Percentiles rank a stretch among this genome's conserved stretches.
phyloP scores from a whole-genome alignment of 2,113 vertebrate species.

The Vireo altiloquus region DNA sequence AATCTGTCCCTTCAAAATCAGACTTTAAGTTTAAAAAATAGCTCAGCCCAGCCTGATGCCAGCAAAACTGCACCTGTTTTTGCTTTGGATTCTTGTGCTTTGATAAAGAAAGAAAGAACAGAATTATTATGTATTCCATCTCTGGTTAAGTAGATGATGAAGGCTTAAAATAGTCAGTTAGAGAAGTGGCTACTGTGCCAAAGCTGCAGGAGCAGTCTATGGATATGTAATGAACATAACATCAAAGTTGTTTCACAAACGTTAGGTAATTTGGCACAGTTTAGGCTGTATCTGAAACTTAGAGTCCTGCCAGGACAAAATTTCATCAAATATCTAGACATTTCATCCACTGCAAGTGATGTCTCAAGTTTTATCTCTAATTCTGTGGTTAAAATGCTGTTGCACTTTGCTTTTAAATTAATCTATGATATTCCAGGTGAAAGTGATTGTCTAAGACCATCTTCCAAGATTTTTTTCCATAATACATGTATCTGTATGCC shows the following conservation, averaged over 20 bases:
- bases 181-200: neutral
- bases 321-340: neutral
- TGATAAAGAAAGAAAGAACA: conserved; percentile 20
- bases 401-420: neutral
- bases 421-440: neutral
- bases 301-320: neutral
- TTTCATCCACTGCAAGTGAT: neutral
- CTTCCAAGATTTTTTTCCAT: neutral
- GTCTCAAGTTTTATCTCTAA: neutral
- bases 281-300: neutral
- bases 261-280: neutral
- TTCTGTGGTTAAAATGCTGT: neutral
- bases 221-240: neutral
- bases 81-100: neutral
- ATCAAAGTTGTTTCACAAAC: neutral
- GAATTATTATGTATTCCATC: neutral
- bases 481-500: neutral
- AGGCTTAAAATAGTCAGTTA: neutral
- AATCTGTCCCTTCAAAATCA: neutral
- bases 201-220: neutral
- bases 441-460: neutral
- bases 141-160: neutral
- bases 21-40: neutral
- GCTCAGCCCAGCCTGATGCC: neutral
- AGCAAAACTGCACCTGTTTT: neutral